Conservation (phyloP, 2,113 vertebrate species). For the Bufo bufo region DNA sequence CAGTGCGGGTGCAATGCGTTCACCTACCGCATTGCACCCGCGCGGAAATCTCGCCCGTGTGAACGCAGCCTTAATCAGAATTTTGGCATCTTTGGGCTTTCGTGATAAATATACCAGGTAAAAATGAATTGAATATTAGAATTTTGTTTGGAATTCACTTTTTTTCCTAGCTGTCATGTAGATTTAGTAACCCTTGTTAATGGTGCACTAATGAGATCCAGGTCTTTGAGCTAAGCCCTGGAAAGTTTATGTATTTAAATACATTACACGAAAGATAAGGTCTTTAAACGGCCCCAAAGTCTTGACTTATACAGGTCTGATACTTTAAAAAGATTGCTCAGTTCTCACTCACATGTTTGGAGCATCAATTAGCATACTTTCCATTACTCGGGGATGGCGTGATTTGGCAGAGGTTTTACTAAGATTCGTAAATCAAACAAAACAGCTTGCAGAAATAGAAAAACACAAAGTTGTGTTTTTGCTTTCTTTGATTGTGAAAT, state of each 20-base stretch:
- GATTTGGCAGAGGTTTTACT: constrained; percentile 13
- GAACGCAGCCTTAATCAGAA: too few relatives aligned
- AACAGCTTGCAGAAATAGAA: not conserved
- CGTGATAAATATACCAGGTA: not conserved
- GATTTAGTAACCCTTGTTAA: not conserved
- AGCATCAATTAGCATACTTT: constrained; percentile 39
- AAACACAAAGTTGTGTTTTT: not conserved
- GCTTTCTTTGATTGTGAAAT: constrained; percentile 39
- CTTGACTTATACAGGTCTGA: not conserved
- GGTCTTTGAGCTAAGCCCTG: not conserved
- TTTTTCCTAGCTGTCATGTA: not conserved
- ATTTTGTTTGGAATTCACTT: not conserved
- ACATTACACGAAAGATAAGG: not conserved
- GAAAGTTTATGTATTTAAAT: not conserved
- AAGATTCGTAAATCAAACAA: constrained; percentile 34
- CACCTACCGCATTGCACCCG: too few relatives aligned
- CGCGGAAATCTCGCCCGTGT: too few relatives aligned
- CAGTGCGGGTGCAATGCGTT: too few relatives aligned
- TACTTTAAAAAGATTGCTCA: not conserved
- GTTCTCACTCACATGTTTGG: constrained; percentile 1
- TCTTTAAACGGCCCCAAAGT: not conserved
- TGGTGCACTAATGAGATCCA: not conserved
- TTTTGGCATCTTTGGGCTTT: not conserved
- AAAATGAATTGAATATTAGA: not conserved
- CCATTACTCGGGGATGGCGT: constrained; percentile 27